These are phyloP conservation scores for Lytechinus pictus DNA, from an alignment of 35 echinoderm and acorn worm species.

Conservation along the genomic window DNA sequence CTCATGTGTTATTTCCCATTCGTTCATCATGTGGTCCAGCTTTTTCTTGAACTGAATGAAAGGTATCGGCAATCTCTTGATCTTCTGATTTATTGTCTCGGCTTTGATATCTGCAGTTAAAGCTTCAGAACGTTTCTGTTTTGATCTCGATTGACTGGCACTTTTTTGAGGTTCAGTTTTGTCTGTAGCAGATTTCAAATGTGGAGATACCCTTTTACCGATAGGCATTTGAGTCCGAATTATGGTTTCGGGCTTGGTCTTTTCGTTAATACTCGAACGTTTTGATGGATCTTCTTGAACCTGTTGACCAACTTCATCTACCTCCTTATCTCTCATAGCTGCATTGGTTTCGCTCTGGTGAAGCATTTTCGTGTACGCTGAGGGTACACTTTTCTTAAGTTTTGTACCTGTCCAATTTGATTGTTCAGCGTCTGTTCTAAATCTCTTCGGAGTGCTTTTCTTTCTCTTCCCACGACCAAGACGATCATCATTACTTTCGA, in stretches of 20 bases:
- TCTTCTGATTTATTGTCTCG: slow-evolving; percentile 30
- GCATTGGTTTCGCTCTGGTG: neutral
- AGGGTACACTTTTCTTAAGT: neutral
- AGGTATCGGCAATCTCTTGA: slow-evolving; percentile 16
- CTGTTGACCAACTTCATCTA: neutral
- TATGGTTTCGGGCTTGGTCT: neutral
- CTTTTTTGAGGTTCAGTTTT: neutral
- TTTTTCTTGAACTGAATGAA: slow-evolving; percentile 8
- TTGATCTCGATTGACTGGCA: neutral
- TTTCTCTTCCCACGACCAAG: slow-evolving; percentile 47
- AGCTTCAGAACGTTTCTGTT: neutral
- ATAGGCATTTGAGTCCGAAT: neutral
- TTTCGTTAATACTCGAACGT: neutral
- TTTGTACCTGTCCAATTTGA: neutral
- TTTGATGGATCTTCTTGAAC: neutral
- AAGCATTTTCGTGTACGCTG: neutral
- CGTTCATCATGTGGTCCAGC: neutral
- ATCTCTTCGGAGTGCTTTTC: slow-evolving; percentile 16
- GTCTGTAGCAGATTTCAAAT: neutral
- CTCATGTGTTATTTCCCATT: neutral
- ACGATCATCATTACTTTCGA: neutral
- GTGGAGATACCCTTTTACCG: neutral
- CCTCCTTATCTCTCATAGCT: neutral
- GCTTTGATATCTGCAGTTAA: neutral
- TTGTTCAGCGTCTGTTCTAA: neutral